Evolutionary conservation across 2,888 invertebrate genomes (phyloP), one percentile per base, ranked within the genome.

Genomic region (Lasioglossum lativentre): DNA sequence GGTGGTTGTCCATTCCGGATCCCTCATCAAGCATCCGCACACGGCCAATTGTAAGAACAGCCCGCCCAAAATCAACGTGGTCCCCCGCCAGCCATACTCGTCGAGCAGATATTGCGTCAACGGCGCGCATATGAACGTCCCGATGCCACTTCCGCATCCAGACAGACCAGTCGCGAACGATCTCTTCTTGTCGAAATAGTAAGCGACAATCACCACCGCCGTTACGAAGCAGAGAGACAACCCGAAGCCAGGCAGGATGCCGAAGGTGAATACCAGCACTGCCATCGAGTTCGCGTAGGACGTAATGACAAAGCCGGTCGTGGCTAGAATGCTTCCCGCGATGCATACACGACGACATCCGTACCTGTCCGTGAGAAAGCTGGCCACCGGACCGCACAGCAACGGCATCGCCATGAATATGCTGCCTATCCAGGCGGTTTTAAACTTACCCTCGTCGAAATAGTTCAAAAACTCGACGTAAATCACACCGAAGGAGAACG

Each of bases 401-500:
- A 99, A 96, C 12, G 99, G 99, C 96, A 98, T 97, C 68, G 98
- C 98, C 97, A 98, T 98, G 94, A 99, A 98, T 76, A 99, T 96
- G 78, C 98, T 97, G 4, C 98, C 98, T 86, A 99, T 97, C 97
- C 98, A 98, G 4, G 98, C 98, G 0, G 99, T 98, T 93, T 98
- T 97, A 80, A 98, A 97, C 92, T 98, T 98, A 77, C 97, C 97
- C 93, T 98, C 97, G 73, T 97, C 97, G 95, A 98, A 99, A 94
- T 98, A 97, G 91, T 97, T 97, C 82, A 98, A 96, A 92, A 99
- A 97, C 93, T 98, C 97, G 3, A 98, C 97, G 95, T 97, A 98
- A 92, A 99, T 97, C 6, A 99, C 97, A 80, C 99, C 99, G 95
- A 99, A 99, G 88, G 98, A 98, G 95, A 98, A 98, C 0, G 98